Evolutionary conservation across 2,797 vertebrate genomes (phyloP), one percentile per base, ranked within the genome.

Genomic region (Cyclura pinguis): DNA sequence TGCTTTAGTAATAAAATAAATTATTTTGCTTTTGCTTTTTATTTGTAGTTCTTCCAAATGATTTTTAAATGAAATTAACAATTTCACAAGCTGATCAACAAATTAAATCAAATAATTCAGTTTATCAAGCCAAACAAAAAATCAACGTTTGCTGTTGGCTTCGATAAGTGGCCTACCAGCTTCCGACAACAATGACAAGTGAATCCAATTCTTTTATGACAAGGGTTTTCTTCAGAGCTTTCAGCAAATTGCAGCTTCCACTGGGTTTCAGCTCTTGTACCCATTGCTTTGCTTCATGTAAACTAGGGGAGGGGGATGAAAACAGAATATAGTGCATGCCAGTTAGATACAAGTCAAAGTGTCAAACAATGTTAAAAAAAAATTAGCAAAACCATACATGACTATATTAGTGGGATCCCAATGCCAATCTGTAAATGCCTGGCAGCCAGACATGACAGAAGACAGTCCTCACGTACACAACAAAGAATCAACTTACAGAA

Each of bases 221-320:
- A 20, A 97, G 89, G 67, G 84, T 73, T 29, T 94, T 96, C 92
- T 97, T 97, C 73, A 98, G 92, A 59, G 96, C 97, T 83, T 96
- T 95, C 42, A 98, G 95, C 81, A 98, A 95, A 94, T 97, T 97
- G 93, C 97, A 97, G 88, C 97, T 96, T 88, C 57, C 95, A 3
- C 91, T 93, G 1, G 96, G 97, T 85, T 95, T 90, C 81, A 97
- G 92, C n/a, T 94, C 89, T 87, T 96, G 94, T 20, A 97, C 91
- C 97, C 97, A 97, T 22, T 96, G 94, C 59, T 95, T 97, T 72
- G 95, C 95, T 96, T 98, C 97, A 88, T 90, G 93, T 5, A 98
- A 94, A 59, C 98, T 98, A 35, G 20, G 4, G 38, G 0, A 13
- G 3, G 81, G 69, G 9, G 24, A 10, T 13, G 12, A 72, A 73